Evolutionary conservation across 2,888 invertebrate genomes (phyloP).

Genomic region (Andrena marginata): DNA sequence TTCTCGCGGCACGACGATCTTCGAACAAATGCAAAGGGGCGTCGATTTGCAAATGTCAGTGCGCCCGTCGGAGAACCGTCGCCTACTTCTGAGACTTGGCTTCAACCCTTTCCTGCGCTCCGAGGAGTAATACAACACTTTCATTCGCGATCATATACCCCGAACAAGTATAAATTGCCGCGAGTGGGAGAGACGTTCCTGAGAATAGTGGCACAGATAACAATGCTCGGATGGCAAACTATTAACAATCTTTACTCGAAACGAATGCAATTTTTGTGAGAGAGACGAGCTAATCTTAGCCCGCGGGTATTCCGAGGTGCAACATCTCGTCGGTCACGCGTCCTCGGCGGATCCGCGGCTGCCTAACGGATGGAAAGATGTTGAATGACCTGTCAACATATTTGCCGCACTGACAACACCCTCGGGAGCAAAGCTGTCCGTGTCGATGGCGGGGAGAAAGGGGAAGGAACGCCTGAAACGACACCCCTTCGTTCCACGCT

Average conservation of each 20-base stretch:
- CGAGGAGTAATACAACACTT: background rate
- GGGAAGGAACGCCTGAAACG: slow-evolving; percentile 65
- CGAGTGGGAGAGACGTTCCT: too few relatives aligned
- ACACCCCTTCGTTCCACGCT: slow-evolving; percentile 79
- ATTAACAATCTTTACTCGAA: background rate
- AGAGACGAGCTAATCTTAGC: slow-evolving; percentile 46
- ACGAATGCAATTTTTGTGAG: slow-evolving; percentile 7
- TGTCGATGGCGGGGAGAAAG: slow-evolving; percentile 46
- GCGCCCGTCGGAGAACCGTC: background rate
- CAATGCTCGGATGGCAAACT: background rate
- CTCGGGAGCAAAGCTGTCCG: slow-evolving; percentile 49
- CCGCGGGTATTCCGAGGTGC: slow-evolving; percentile 62
- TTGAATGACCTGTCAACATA: slow-evolving; percentile 81
- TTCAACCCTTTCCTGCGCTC: background rate
- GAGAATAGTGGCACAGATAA: too few relatives aligned
- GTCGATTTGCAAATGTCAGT: slow-evolving; percentile 52
- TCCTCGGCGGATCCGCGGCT: slow-evolving; percentile 46
- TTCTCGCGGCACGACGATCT: slow-evolving; percentile 27
- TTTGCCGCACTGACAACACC: slow-evolving; percentile 77
- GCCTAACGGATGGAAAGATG: slow-evolving; percentile 60
- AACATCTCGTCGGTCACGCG: slow-evolving; percentile 72
- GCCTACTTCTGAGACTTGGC: slow-evolving; percentile 41
- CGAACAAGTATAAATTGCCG: too few relatives aligned
- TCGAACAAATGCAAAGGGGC: slow-evolving; percentile 56
- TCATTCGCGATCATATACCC: too few relatives aligned